Percentiles rank a stretch among this genome's conserved stretches.
These are phyloP conservation scores for Tautogolabrus adspersus DNA, from an alignment of 2,113 vertebrate species.

Conservation along the genomic window DNA sequence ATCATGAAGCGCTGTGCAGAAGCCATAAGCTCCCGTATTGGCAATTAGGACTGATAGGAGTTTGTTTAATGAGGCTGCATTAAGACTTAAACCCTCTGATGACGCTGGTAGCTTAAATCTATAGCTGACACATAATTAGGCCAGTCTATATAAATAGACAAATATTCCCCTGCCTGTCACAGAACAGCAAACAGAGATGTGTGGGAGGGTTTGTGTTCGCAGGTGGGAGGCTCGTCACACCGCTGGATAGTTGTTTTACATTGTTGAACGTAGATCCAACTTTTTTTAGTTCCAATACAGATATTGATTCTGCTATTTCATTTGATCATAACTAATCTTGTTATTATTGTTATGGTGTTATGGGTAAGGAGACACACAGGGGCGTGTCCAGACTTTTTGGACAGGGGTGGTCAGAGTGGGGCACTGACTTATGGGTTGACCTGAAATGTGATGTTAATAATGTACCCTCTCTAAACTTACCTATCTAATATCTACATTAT, in stretches of 20 bases:
- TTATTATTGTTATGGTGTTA: no score
- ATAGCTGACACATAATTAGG: slow-evolving; percentile 61
- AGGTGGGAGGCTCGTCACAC: slow-evolving; percentile 4
- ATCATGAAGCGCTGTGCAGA: slow-evolving; percentile 9
- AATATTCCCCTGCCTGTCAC: slow-evolving; percentile 39
- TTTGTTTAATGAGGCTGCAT: slow-evolving; percentile 64
- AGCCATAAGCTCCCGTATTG: slow-evolving; percentile 50
- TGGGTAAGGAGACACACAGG: no score
- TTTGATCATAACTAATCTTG: no score
- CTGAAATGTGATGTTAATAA: no score
- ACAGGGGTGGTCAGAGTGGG: no score
- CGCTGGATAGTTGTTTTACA: neutral
- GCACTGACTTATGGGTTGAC: no score
- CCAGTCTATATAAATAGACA: slow-evolving; percentile 47
- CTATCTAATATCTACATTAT: no score
- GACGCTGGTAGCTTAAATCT: slow-evolving; percentile 53
- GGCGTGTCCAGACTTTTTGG: no score
- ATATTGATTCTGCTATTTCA: no score
- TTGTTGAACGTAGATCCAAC: neutral
- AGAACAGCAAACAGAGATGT: slow-evolving; percentile 19
- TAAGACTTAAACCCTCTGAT: slow-evolving; percentile 60
- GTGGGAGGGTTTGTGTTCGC: neutral
- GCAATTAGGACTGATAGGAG: slow-evolving; percentile 54
- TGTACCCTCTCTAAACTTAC: no score
- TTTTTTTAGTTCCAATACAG: no score